Evolutionary conservation across 2,797 vertebrate genomes (phyloP), one percentile per base, ranked within the genome.

Genomic region (Cyprinella venusta): DNA sequence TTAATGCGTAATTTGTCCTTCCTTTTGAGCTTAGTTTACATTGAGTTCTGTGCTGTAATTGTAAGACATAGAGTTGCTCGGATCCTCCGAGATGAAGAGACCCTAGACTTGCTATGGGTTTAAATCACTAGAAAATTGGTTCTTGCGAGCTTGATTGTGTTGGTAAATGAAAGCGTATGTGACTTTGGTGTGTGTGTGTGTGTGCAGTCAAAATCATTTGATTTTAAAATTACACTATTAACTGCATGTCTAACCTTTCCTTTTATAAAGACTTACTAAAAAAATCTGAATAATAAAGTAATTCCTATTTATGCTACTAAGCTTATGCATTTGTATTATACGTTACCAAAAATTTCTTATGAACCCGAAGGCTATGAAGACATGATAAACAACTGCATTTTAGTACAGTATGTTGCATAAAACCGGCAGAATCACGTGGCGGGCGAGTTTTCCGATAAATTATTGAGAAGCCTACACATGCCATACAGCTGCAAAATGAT

Each of bases 111-210:
- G 81, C 84, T 69, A 68, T 81, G 69, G 82, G 82, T 86, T 87
- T 89, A 89, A 90, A 90, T 88, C 88, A 86, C 83, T 79, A 76
- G 87, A 89, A 89, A 89, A 90, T 90, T 89, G 87, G 82, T 89
- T 88, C 86, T 87, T 75, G 71, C 86, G 30, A 86, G 87, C 84
- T 84, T 87, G 89, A 88, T 88, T 90, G 89, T 84, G 84, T 72
- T 70, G 87, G 88, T 90, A 88, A 90, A 90, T 89, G 90, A 87
- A 89, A 70, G 81, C 52, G 78, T 63, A 77, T 85, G 76, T 75
- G 79, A 79, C 76, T 86, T 67, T 59, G 85, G 38, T 52, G 13
- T 69, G 8, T 45, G 26, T 76, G n/a, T 68, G 65, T 78, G 59
- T 83, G 26, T 72, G 59, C n/a, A n/a, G 26, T 65, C 13, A 48